Base-by-base conservation (phyloP, 2,113 vertebrate genomes). In the Rhagologus leucostigma region DNA sequence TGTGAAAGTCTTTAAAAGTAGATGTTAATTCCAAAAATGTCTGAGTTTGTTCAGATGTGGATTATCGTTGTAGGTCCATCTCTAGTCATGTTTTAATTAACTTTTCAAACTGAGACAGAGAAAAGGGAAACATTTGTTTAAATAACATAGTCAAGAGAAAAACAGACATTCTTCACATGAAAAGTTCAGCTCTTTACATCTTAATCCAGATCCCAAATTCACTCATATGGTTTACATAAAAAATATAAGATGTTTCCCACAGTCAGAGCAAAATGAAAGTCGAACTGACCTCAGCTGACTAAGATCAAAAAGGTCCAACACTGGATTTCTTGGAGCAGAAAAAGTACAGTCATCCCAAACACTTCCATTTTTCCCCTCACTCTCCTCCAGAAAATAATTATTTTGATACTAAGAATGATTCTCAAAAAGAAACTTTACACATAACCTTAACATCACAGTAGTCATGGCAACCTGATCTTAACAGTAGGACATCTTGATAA, bases 401-500 rank as follows among this genome's bases (percentile, higher is more conserved):
- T 93, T 97, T 90, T 93, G 35, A 39, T 91, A 60, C 68, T 17
- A 95, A 91, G 52, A 94, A 89, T 55, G 47, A 77, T 82, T 79
- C 35, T 81, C 37, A 59, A 55, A 95, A 87, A 76, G 19, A 64
- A 67, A 47, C 8, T 83, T 89, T 81, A 55, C 41, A 73, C 16
- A 49, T 78, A 80, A 56, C 52, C 74, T 91, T 91, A 92, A 63
- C 64, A 79, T 85, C 74, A 87, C 26, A 74, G 89, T 96, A 94
- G 92, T 70, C 91, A 91, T 92, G 84, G 90, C 68, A 95, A 95
- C 91, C 33, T 93, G 67, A 82, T 84, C 46, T 95, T 93, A 93
- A 68, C 75, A 78, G 70, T 71, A 39, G 59, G 85, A 84, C 29
- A 64, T 56, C 47, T 75, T 83, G 88, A 71, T 80, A 95, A 94